A percentile compares a stretch with the other conserved stretches of the same genome.
These are phyloP conservation scores for Picus viridis DNA, from an alignment of 2,797 vertebrate species.

Conservation along the genomic window DNA sequence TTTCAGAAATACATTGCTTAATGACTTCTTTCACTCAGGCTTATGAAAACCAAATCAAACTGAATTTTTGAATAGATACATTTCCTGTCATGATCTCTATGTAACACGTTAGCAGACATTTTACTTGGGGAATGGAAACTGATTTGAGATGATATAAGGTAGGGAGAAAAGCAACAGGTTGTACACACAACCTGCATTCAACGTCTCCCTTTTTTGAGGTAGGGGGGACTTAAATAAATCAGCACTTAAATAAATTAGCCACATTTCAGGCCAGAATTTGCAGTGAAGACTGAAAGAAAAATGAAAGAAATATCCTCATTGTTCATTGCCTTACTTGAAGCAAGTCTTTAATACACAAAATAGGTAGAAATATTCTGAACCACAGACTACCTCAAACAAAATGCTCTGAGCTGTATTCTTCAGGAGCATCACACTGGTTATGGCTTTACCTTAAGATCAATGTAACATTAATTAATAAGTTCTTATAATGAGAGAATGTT, in stretches of 20 bases:
- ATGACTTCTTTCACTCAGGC: background rate
- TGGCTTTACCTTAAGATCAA: background rate
- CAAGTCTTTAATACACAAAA: background rate
- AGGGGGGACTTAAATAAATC: background rate
- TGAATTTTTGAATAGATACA: background rate
- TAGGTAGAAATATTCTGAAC: background rate
- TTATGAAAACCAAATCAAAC: background rate
- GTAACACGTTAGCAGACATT: background rate
- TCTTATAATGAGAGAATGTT: background rate
- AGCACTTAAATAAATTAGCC: background rate
- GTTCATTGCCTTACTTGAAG: background rate
- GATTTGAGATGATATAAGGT: background rate
- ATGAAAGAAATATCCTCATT: background rate
- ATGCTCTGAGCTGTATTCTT: background rate
- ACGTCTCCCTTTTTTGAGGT: background rate
- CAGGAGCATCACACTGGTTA: background rate
- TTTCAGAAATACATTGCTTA: background rate
- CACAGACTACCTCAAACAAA: background rate
- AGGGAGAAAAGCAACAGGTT: slow-evolving; percentile 7
- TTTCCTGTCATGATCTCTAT: background rate
- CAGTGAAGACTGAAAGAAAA: background rate
- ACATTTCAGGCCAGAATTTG: background rate
- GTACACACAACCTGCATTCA: background rate
- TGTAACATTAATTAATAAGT: background rate
- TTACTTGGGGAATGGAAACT: background rate